Base-by-base conservation (phyloP, 2,888 invertebrate species). In the Autographa pulchrina region DNA sequence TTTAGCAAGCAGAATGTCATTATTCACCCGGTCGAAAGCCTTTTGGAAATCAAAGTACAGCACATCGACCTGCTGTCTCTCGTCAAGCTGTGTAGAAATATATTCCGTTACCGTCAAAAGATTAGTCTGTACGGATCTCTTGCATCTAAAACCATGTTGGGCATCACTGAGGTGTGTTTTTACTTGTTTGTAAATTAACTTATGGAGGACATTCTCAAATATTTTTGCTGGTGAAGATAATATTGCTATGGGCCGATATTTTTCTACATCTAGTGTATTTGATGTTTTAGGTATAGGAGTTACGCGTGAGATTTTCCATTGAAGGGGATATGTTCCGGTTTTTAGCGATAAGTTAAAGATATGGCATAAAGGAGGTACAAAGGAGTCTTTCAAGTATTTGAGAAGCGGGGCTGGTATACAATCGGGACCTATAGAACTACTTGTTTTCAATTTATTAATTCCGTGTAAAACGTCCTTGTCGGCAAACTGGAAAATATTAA, bases 391-490 rank as follows among this genome's bases (percentile, higher is more conserved):
- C 1, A 48, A 4, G 6, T 48, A 3, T 16, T 48, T 62, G 25
- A 62, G 16, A 43, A 62, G 8, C 3, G 8, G 2, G 7, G 62
- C 16, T 48, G 62, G 62, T n/a, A 63, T 63, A 52, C 52, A 16
- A n/a, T 52, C 62, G 0, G 32, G 62, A n/a, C 62, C 62, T 32
- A 63, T 31, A 11, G 62, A 63, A 52, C 62, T 52, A 52, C 32
- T 25, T 7, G 31, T 6, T n/a, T 59, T 65, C 8, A 65, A 38
- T 41, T 59, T 65, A 58, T 31, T 31, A 16, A 65, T 58, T 8
- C 58, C 58, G 16, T 25, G 2, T 41, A 31, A 1, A 7, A 65
- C 65, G 8, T 58, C 56, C 2, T 41, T 14, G 8, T 18, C 9
- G 20, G 35, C 2, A 41, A 61, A 41, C 1, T n/a, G 8, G n/a